Base-by-base conservation (phyloP, 2,113 vertebrate genomes). In the Oryzias woworae region DNA sequence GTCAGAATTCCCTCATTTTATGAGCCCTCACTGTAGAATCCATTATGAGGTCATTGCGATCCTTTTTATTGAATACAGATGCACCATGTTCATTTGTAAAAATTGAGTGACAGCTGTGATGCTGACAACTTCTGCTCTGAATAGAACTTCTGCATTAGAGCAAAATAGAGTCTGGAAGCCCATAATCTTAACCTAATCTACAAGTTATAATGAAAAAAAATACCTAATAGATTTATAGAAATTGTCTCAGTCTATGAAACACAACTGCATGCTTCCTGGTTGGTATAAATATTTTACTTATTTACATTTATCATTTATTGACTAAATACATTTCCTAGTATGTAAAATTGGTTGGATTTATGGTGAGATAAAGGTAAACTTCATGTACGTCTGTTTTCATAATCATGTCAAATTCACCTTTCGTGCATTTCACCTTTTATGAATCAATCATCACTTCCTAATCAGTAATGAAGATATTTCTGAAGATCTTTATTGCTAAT, bases 11-110 rank as follows among this genome's bases (percentile, higher is more conserved):
- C 60, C 49, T 62, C 67, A 61, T 72, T 69, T 72, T 62, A 49
- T 53, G 65, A 70, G 53, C 58, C 57, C 60, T 62, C 51, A 69
- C 62, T 82, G 65, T 78, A 80, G 75, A 76, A 77, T 76, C 78
- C 78, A 85, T 81, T 64, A 75, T 8, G 4, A 52, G 57, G 41
- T 14, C 41, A 14, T 15, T 52, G 46, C 52, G 59, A 58, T 81
- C 57, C 47, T 68, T 31, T 23, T n/a, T 8, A 54, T 36, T 8
- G 58, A 80, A 66, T 47, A 53, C 60, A 65, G 46, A 72, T 49
- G 45, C 42, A 43, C 15, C 55, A 28, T 14, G 10, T 20, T 49
- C 0, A 51, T 71, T 53, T 53, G 2, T 14, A 46, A 73, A 64
- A 72, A 66, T 2, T n/a, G 8, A 54, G 15, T 36, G 16, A 57